phyloP scores from a whole-genome alignment of 2,113 vertebrate species.

The Phaethon lepturus region DNA sequence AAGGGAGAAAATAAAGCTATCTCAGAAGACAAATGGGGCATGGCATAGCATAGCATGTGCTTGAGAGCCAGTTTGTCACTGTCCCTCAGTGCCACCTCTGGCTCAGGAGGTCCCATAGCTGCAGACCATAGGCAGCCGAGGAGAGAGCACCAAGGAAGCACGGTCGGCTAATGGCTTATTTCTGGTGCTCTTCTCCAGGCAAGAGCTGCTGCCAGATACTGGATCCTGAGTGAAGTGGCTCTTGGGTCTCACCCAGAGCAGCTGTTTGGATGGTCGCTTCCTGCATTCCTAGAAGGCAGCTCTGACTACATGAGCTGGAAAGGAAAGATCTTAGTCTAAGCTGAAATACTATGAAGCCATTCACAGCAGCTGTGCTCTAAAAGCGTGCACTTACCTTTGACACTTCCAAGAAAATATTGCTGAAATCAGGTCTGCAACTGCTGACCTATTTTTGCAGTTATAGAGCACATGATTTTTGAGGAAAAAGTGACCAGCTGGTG shows the following conservation, averaged over 20 bases:
- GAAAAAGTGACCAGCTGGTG: neutral
- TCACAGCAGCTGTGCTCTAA: neutral
- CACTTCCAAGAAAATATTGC: neutral
- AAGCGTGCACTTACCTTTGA: neutral
- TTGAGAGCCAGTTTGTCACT: neutral
- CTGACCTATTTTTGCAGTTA: neutral
- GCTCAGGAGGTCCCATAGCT: neutral
- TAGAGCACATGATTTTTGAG: neutral
- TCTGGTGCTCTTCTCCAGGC: neutral
- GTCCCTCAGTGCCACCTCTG: neutral
- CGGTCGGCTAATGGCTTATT: neutral
- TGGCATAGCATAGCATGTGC: neutral
- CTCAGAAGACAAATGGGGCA: neutral
- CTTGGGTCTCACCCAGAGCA: neutral
- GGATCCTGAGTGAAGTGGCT: neutral
- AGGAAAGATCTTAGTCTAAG: neutral
- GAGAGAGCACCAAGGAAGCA: neutral
- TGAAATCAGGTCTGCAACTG: neutral
- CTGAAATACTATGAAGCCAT: neutral
- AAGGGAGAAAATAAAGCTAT: neutral
- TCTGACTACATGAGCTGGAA: neutral
- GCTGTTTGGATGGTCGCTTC: neutral
- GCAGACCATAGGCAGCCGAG: neutral
- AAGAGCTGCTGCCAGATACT: neutral
- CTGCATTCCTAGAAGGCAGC: neutral